Evolutionary conservation across 35 echinoderm and acorn worm species (phyloP).

Genomic region (Amphiura filiformis): DNA sequence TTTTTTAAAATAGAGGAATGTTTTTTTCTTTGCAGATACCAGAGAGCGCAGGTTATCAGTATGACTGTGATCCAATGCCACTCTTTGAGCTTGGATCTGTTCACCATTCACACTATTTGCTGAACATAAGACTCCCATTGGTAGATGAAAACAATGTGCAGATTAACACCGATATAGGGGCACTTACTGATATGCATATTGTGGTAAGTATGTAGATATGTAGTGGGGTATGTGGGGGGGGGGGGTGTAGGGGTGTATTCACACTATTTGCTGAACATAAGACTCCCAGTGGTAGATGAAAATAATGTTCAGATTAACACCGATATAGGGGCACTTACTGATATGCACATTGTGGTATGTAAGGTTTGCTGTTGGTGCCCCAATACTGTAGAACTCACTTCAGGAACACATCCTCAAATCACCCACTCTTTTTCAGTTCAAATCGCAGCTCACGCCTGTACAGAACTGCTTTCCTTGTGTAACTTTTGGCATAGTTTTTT

Average conservation of each 20-base stretch:
- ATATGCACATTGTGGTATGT: not conserved
- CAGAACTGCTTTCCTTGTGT: too few species aligned
- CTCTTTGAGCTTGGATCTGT: conserved; percentile 91
- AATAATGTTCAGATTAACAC: not conserved
- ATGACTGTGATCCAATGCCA: conserved; percentile 80
- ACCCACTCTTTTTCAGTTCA: too few species aligned
- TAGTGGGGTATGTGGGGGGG: not conserved
- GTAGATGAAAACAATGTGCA: conserved; percentile 2
- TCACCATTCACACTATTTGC: conserved; percentile 85
- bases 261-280: not conserved
- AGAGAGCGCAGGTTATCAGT: conserved; percentile 41
- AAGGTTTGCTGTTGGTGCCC: too few species aligned
- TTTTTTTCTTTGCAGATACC: conserved; percentile 13
- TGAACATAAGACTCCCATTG: conserved; percentile 84
- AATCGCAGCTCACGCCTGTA: too few species aligned
- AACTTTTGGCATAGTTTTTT: too few species aligned
- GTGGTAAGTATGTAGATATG: conserved; percentile 50
- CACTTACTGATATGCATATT: conserved; percentile 45
- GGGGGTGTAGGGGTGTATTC: not conserved
- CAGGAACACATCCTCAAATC: too few species aligned
- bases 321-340: not conserved
- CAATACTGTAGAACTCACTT: too few species aligned
- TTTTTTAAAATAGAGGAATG: not conserved
- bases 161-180: conserved; percentile 68
- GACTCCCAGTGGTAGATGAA: not conserved